phyloP scores from a whole-genome alignment of 2,113 vertebrate species.

The Acrocephalus arundinaceus region DNA sequence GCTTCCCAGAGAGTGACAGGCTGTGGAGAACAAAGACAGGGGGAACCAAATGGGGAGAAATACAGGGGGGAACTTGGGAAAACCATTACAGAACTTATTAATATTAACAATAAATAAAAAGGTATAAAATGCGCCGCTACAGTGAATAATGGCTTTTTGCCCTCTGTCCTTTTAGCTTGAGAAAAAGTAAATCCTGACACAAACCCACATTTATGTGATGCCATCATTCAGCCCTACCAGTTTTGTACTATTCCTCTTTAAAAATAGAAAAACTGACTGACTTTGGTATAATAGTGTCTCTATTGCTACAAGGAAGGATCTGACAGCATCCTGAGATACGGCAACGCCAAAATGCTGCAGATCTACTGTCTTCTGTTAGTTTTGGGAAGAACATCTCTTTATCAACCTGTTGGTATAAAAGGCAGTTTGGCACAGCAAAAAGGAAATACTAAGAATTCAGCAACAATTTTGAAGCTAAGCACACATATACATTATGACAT shows the following conservation, averaged over 20 bases:
- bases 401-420: not conserved
- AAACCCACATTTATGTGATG: not conserved
- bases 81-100: too few species aligned
- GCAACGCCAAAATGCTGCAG: not conserved
- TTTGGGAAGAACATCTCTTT: not conserved
- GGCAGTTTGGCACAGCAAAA: not conserved
- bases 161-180: not conserved
- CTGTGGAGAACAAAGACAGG: too few species aligned
- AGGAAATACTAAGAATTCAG: not conserved
- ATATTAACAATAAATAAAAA: too few species aligned
- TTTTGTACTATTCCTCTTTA: not conserved
- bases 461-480: not conserved
- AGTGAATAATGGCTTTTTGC: not conserved
- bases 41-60: too few species aligned
- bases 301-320: not conserved
- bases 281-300: not conserved
- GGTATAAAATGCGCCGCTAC: too few species aligned
- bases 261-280: not conserved
- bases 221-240: not conserved
- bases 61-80: too few species aligned
- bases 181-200: not conserved
- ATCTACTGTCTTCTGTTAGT: not conserved
- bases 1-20: too few species aligned
- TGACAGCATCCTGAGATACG: not conserved
- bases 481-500: not conserved